phyloP scores from a whole-genome alignment of 2,888 invertebrate genomes.

The Pseudanteris insignis region DNA sequence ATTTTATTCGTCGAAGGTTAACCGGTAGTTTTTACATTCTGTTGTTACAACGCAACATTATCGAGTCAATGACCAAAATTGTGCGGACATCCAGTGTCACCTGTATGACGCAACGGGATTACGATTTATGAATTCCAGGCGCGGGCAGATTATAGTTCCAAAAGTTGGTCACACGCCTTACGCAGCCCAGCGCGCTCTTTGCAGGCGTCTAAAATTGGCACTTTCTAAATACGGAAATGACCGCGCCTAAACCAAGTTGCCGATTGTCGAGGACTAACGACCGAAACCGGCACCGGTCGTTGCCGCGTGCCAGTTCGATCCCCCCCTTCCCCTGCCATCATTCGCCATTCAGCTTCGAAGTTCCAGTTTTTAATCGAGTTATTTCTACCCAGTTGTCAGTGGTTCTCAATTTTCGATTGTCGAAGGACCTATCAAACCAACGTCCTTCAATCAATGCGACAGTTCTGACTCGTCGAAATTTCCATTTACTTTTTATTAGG shows the following conservation, averaged over 20 bases:
- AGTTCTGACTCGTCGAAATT: too few relatives aligned
- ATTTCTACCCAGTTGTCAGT: not conserved
- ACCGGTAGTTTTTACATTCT: too few relatives aligned
- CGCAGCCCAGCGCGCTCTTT: conserved; percentile 12
- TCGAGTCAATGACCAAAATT: too few relatives aligned
- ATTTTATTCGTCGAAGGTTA: too few relatives aligned
- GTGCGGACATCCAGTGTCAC: too few relatives aligned
- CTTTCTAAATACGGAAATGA: conserved; percentile 41
- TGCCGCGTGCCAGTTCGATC: conserved; percentile 41
- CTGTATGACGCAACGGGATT: too few relatives aligned
- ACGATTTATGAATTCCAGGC: conserved; percentile 18
- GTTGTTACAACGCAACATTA: not conserved
- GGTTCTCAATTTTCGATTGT: not conserved
- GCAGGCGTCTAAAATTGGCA: conserved; percentile 37
- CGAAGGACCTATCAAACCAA: too few relatives aligned
- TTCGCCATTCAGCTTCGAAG: conserved; percentile 34
- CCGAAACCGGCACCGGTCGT: conserved; percentile 39
- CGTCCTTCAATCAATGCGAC: too few relatives aligned
- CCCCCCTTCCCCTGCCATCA: conserved; percentile 17
- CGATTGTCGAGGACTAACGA: conserved; percentile 35
- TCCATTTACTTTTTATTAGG: too few relatives aligned
- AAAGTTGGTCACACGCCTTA: conserved; percentile 30
- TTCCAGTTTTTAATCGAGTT: conserved; percentile 33
- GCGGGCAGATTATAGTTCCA: conserved; percentile 19
- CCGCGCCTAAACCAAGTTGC: conserved; percentile 15